Conservation (phyloP, 2,113 vertebrate species). For the Gavialis gangeticus region DNA sequence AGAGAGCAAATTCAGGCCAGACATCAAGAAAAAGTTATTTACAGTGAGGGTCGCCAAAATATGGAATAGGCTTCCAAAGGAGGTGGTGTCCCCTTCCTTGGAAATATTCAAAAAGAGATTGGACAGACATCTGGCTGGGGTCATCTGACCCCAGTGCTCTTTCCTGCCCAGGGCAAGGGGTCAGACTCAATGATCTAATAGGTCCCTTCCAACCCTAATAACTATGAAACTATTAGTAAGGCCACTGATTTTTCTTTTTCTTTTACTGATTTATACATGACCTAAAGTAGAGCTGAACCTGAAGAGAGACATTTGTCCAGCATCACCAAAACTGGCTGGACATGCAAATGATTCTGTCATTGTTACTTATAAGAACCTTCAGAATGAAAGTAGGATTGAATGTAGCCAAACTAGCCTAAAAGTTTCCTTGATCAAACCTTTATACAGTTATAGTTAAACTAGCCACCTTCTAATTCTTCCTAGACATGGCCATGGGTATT, state of each 20-base stretch:
- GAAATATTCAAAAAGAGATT: no score
- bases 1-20: no score
- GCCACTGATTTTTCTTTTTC: background rate
- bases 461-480: constrained; percentile 30
- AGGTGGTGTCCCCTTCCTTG: no score
- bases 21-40: no score
- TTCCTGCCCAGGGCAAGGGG: no score
- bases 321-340: background rate
- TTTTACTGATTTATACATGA: background rate
- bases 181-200: no score
- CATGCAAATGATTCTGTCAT: background rate
- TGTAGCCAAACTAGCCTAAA: background rate
- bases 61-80: no score
- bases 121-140: no score
- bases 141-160: no score
- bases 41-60: no score
- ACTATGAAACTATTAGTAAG: background rate
- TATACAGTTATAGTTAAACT: background rate
- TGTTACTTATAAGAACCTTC: background rate
- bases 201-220: no score
- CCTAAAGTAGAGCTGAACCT: background rate
- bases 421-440: background rate
- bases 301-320: background rate
- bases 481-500: background rate
- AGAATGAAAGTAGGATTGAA: background rate